Base-by-base conservation (phyloP, 2,888 invertebrate species). In the Lasioglossum morio region DNA sequence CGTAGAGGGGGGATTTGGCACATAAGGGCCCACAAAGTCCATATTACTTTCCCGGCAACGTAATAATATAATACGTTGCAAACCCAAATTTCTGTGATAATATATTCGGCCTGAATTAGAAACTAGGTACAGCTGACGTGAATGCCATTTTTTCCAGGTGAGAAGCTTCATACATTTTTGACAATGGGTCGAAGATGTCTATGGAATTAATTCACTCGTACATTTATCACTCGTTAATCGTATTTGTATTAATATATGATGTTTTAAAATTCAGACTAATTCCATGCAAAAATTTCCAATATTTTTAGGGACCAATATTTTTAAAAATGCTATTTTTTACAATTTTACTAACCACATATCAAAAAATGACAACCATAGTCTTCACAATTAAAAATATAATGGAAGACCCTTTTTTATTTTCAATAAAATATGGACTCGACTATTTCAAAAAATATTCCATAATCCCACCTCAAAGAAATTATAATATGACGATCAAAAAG, bases 21-120 rank as follows among this genome's bases (percentile, higher is more conserved):
- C 69, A 69, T 23, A 37, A 37, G 37, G 37, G 69, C 23, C 37
- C 37, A 69, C 69, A 69, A 69, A 69, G 69, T 37, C 69, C 37
- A 69, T 69, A 69, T 69, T 69, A 69, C 37, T 4, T 37, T 10
- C 23, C 37, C 23, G 37, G 2, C 37, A 37, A 37, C 12, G 69
- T 69, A 37, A 69, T 37, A 69, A 37, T 37, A 69, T 37, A 69
- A 37, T 37, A 23, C 37, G 37, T 23, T 69, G 37, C 37, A 69
- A 69, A 69, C 69, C 12, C 4, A 37, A 69, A 69, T 23, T 69
- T 23, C 34, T 37, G 19, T 34, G 34, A 63, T 8, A 34, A 27
- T 37, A 34, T 34, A 19, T 19, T 19, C 37, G 3, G 10, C 19
- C 10, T 12, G 23, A 4, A 34, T 12, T 10, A 23, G 1, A 19